Evolutionary conservation across 2,888 invertebrate genomes (phyloP), one percentile per base, ranked within the genome.

Genomic region (Cordilura impudica): DNA sequence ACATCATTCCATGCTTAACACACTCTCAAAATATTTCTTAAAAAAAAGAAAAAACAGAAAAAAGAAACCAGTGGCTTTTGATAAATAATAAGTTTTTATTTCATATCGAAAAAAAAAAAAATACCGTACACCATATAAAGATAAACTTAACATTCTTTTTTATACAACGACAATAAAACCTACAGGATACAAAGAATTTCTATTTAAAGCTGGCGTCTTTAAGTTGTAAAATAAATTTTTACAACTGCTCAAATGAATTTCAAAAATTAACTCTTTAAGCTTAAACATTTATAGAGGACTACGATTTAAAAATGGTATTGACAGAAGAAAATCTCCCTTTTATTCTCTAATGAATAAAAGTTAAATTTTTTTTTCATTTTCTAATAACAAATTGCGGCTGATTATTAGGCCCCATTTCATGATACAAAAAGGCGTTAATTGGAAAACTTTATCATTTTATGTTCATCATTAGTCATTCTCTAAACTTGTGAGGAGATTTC

Each of bases 351-450:
- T 19, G 2, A 19, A 49, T 49, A 31, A 39, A n/a, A 39, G n/a
- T n/a, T 39, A 1, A 39, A 39, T 39, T n/a, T 39, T 31, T 2
- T 31, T n/a, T n/a, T n/a, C n/a, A n/a, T n/a, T n/a, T n/a, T 39
- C 35, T n/a, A 12, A 29, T 21, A 47, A 75, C 56, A 79, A 58
- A 72, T 79, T 63, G 71, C 56, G 75, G 75, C 79, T 79, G 63
- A 72, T 75, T 79, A 79, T 61, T 43, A 72, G 51, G 35, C 43
- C 26, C 43, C 43, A 58, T 67, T 75, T 71, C 45, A 51, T 56
- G 53, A 23, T 53, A 79, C 63, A 79, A 71, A 79, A 75, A 79
- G 75, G 71, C 79, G 75, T 72, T 79, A 79, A 79, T 79, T 79
- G 75, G 63, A 53, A 72, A 75, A 71, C 61, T 75, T 71, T 75